Conservation (phyloP, 2,888 invertebrate species). For the Lottia scabra region DNA sequence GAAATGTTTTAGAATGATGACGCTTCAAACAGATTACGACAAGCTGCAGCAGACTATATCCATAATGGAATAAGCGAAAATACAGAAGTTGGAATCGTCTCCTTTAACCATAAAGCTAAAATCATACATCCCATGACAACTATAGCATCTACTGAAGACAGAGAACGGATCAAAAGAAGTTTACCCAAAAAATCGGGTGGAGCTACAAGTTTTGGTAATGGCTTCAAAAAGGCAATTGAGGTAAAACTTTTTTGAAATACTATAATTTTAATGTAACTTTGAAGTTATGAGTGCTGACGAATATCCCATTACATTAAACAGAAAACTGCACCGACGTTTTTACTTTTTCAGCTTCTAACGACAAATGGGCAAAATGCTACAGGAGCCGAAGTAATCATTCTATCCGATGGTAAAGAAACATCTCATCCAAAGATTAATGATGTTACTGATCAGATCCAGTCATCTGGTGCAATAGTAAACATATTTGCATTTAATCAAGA, state of each 20-base stretch:
- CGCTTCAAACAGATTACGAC: conserved; percentile 15
- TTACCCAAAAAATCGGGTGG: conserved; percentile 21
- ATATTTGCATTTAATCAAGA: conserved; percentile 20
- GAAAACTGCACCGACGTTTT: too few relatives aligned
- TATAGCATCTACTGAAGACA: conserved; percentile 9
- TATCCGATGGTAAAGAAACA: conserved; percentile 34
- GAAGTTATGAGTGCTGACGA: too few relatives aligned
- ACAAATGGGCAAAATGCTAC: neutral
- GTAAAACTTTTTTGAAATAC: conserved; percentile 8
- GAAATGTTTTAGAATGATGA: neutral
- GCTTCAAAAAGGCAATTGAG: conserved; percentile 22
- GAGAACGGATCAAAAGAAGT: conserved; percentile 8
- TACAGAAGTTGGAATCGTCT: conserved; percentile 23
- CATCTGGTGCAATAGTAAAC: conserved; percentile 26
- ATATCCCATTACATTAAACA: too few relatives aligned
- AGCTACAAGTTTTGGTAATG: conserved; percentile 24
- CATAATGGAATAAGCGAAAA: conserved; percentile 25
- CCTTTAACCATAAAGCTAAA: conserved; percentile 19
- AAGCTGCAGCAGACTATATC: conserved; percentile 34
- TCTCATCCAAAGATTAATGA: conserved; percentile 10
- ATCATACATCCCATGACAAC: conserved; percentile 20
- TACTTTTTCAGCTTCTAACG: neutral
- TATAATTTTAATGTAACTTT: too few relatives aligned
- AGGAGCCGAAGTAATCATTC: conserved; percentile 24
- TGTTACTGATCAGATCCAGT: conserved; percentile 12